Percentiles rank a stretch among this genome's conserved stretches.
phyloP scores from a whole-genome alignment of 2,888 invertebrate species.

The Synergus japonicus region DNA sequence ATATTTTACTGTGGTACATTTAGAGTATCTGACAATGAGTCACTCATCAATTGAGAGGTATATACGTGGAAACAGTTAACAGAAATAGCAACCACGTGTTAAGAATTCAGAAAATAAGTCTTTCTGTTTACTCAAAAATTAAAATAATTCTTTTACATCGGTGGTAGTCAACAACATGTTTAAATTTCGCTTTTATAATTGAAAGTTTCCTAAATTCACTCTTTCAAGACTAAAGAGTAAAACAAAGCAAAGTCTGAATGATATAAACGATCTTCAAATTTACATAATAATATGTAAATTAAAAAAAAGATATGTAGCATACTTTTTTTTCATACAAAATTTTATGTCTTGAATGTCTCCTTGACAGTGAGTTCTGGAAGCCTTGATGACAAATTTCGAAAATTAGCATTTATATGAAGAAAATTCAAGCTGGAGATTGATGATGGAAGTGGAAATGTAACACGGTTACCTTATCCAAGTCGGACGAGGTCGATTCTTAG shows the following conservation, averaged over 20 bases:
- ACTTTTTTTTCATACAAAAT: background rate
- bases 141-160: background rate
- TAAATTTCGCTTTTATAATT: background rate
- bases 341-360: background rate
- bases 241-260: background rate
- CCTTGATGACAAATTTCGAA: background rate
- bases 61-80: slow-evolving; percentile 45
- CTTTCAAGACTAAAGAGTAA: background rate
- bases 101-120: slow-evolving; percentile 52
- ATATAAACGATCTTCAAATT: no score
- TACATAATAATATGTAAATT: no score
- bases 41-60: slow-evolving; percentile 46
- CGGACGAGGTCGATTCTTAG: slow-evolving; percentile 3
- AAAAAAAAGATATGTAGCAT: background rate
- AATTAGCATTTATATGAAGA: slow-evolving; percentile 14
- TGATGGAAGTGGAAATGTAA: slow-evolving; percentile 4
- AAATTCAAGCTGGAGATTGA: slow-evolving; percentile 1
- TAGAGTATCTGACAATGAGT: slow-evolving; percentile 41
- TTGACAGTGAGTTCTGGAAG: background rate
- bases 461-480: background rate
- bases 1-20: slow-evolving; percentile 43
- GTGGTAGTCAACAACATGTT: background rate
- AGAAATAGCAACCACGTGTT: slow-evolving; percentile 60
- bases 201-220: background rate
- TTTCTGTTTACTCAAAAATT: background rate